Base-by-base conservation (phyloP, 2,888 invertebrate species). In the Melangyna quadrimaculata region DNA sequence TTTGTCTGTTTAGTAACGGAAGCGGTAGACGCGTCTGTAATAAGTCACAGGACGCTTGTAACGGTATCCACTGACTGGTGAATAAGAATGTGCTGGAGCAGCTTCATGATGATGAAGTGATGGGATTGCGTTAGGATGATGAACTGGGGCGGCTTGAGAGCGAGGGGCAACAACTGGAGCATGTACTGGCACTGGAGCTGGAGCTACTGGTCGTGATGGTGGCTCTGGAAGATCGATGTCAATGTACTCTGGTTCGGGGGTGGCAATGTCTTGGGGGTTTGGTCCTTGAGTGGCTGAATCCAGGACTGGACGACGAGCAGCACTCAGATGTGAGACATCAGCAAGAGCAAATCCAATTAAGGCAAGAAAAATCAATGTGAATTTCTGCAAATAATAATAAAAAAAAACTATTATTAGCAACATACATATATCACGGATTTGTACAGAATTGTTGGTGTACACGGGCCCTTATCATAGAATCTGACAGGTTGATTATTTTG, bases 271-370 rank as follows among this genome's bases (percentile, higher is more conserved):
- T 89, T 91, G 92, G 1, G 91, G 91, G 87, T 92, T 92, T 61
- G 91, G 91, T 70, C 91, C 91, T 83, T 91, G 91, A 24, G 91
- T 91, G 10, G 92, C 92, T 3, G 91, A 91, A 75, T 91, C 91
- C 24, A 89, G 91, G 22, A 90, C 82, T 72, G 89, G 89, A 22
- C 89, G 90, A 22, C 69, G 63, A 29, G 67, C 51, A 2, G 24
- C 24, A 53, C 51, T 75, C 14, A 81, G 65, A 73, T 77, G 78
- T 17, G 71, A 72, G 17, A 78, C 71, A 73, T 77, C 81, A 43
- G 89, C 90, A 43, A 88, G 87, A 19, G 88, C 91, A 78, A 87
- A 87, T 82, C 90, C 90, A 87, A 91, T 84, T 43, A 91, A 83
- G 63, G 90, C 90, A 61, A 90, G 51, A n/a, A 89, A 84, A 61